These are phyloP conservation scores for Pseudomyrmex cubaensis DNA, from an alignment of 1,140 invertebrate genomes.

Conservation along the genomic window DNA sequence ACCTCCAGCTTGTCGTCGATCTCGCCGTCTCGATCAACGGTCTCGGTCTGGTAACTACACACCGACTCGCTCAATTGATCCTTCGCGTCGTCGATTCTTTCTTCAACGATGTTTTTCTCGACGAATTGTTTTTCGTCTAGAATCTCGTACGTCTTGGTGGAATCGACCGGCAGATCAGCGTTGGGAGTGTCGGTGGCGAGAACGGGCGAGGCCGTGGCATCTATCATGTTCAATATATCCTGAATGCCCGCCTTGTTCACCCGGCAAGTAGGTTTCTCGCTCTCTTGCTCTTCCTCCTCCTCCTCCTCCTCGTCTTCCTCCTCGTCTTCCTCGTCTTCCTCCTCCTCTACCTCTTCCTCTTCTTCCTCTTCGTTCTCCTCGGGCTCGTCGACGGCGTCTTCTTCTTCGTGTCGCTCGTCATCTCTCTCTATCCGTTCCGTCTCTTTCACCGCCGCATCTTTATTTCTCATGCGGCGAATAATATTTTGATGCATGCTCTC, in stretches of 20 bases:
- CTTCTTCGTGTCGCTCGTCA: constrained; percentile 22
- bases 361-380: constrained; percentile 55
- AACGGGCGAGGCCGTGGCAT: constrained; percentile 76
- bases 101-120: constrained; percentile 33
- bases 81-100: neutral
- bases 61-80: constrained; percentile 1
- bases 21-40: neutral
- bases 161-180: constrained; percentile 72
- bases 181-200: constrained; percentile 74
- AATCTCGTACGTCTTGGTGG: constrained; percentile 70
- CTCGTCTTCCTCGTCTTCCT: constrained; percentile 62
- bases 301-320: constrained; percentile 57
- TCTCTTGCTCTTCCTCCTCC: constrained; percentile 69
- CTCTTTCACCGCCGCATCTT: constrained; percentile 27
- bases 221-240: constrained; percentile 81
- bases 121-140: constrained; percentile 30
- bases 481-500: constrained; percentile 66
- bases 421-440: constrained; percentile 6
- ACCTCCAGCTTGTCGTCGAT: constrained; percentile 58
- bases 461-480: constrained; percentile 40
- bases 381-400: constrained; percentile 66
- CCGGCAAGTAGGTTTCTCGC: constrained; percentile 61
- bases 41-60: constrained; percentile 21
- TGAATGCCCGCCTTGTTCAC: constrained; percentile 76
- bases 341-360: constrained; percentile 61